phyloP scores from a whole-genome alignment of 2,797 vertebrate genomes.

The Phoeniculus purpureus region DNA sequence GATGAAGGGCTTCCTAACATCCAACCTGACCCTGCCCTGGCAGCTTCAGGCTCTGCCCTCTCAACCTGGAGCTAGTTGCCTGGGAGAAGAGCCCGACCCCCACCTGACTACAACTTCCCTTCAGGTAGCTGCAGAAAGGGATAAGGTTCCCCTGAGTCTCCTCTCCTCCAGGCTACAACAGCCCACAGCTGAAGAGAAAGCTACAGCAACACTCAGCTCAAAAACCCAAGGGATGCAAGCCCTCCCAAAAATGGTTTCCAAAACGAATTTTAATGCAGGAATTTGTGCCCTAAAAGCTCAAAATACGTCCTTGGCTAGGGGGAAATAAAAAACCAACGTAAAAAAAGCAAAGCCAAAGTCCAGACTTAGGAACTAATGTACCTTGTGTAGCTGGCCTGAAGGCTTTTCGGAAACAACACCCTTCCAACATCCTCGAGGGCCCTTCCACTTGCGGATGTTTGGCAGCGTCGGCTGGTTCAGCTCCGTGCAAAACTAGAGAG shows the following conservation, averaged over 20 bases:
- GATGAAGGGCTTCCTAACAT: too few species aligned
- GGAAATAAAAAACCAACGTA: neutral
- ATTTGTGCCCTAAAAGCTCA: neutral
- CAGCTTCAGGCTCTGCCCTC: too few species aligned
- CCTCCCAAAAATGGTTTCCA: neutral
- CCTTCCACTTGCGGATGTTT: constrained; percentile 90
- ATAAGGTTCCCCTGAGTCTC: too few species aligned
- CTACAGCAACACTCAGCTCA: neutral
- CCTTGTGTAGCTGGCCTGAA: constrained; percentile 81
- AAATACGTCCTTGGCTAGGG: neutral
- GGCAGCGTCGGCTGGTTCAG: constrained; percentile 89
- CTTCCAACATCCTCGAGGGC: constrained; percentile 89
- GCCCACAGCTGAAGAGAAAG: neutral
- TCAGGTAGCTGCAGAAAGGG: too few species aligned
- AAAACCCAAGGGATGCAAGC: neutral
- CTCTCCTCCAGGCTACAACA: neutral
- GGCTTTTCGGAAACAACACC: constrained; percentile 85
- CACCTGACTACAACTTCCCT: too few species aligned
- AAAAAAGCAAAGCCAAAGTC: neutral
- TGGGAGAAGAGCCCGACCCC: too few species aligned
- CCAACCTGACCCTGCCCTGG: too few species aligned
- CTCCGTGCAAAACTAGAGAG: constrained; percentile 89
- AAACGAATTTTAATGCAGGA: neutral
- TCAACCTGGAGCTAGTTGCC: too few species aligned
- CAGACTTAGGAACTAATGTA: constrained; percentile 48